Base-by-base conservation (phyloP, 2,113 vertebrate genomes). In the Albula glossodonta region DNA sequence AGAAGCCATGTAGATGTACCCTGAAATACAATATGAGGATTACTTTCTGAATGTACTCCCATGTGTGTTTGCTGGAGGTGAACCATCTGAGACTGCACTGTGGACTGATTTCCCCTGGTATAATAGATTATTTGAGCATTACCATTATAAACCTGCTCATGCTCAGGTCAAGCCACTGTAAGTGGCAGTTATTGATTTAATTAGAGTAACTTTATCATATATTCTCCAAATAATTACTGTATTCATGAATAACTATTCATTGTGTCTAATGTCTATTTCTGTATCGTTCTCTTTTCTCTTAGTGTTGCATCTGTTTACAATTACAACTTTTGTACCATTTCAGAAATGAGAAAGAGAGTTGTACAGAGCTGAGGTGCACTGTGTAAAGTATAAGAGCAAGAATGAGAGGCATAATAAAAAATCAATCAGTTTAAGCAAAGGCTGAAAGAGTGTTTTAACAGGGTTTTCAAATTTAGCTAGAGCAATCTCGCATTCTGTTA, bases 401-500 rank as follows among this genome's bases (percentile, higher is more conserved):
- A 4, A 81, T 52, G 50, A 22, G 48, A 81, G 50, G 12, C 63
- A 51, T 51, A 51, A 1, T 51, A 9, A 19, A 51, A 31, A 31
- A n/a, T 17, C 50, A 57, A 82, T 1, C 7, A 53, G 81, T 53
- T 15, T 22, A 25, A 25, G 25, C 4, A n/a, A 1, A 57, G 81
- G 12, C 25, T 31, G 81, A 25, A 41, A 25, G 52, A 83, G n/a
- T 51, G 19, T 83, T 81, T 83, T 83, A 60, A 83, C n/a, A 83
- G 25, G 22, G 53, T 83, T 83, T 83, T 83, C 60, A 56, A 83
- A 60, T 81, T 66, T 51, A 63, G 78, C 22, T 56, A 41, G 79
- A n/a, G 80, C 60, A 86, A 56, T 51, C n/a, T 51, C 50, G 41
- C 79, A 82, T 80, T 81, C 50, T 70, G 70, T 56, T 87, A 86